Conservation (phyloP, 2,797 vertebrate species). For the Acropternis orthonyx region DNA sequence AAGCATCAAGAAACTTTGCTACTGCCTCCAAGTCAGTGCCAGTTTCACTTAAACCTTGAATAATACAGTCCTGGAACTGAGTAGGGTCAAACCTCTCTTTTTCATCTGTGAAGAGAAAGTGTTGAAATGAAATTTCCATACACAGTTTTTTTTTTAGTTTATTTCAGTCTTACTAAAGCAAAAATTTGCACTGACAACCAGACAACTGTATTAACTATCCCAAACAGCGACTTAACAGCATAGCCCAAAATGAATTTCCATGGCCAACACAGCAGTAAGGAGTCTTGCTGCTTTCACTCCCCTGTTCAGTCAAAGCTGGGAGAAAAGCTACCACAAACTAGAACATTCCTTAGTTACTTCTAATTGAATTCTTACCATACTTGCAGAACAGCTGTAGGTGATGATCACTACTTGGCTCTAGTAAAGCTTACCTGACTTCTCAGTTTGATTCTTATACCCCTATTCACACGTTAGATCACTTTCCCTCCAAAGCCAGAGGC, state of each 20-base stretch:
- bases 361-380: background rate
- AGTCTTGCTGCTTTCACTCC: background rate
- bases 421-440: background rate
- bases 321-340: background rate
- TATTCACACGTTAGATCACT: background rate
- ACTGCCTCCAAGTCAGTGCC: slow-evolving; percentile 97
- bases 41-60: slow-evolving; percentile 98
- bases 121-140: background rate
- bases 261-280: background rate
- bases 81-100: slow-evolving; percentile 99
- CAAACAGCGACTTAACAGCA: background rate
- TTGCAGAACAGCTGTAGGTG: background rate
- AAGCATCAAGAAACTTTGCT: slow-evolving; percentile 96
- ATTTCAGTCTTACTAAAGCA: background rate
- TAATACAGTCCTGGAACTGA: slow-evolving; percentile 98
- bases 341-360: background rate
- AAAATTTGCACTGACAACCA: background rate
- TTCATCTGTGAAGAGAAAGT: slow-evolving; percentile 85
- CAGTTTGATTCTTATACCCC: background rate
- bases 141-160: background rate
- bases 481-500: background rate
- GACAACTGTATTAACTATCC: background rate
- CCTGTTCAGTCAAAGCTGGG: background rate
- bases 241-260: background rate
- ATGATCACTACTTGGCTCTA: background rate